A percentile compares a stretch with the other conserved stretches of the same genome.
Evolutionary conservation across 2,113 vertebrate genomes (phyloP).

Genomic region (Meleagris gallopavo): DNA sequence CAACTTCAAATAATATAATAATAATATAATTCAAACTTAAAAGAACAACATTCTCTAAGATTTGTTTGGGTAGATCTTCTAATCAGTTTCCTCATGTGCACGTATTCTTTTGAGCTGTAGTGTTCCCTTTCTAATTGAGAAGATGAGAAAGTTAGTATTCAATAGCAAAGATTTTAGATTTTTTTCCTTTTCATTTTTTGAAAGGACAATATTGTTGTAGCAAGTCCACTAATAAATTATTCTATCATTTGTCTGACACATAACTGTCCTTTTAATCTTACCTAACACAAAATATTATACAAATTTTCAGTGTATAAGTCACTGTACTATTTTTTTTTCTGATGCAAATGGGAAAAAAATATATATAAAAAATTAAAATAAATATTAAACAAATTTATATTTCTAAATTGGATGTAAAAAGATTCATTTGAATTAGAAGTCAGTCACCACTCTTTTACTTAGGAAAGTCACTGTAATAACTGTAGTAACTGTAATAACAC

Average conservation of each 20-base stretch:
- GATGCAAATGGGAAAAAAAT: not conserved
- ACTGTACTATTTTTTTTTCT: not conserved
- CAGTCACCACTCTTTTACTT: not conserved
- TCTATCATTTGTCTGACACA: not conserved
- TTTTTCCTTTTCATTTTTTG: not conserved
- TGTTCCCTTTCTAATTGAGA: not conserved
- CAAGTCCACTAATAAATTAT: too few relatives aligned
- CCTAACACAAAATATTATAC: not conserved
- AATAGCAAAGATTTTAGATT: not conserved
- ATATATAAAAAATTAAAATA: not conserved
- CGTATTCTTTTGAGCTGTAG: accelerated
- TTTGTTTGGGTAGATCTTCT: not conserved
- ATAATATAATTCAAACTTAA: not conserved
- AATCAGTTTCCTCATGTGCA: not conserved
- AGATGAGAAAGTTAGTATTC: not conserved
- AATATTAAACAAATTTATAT: not conserved
- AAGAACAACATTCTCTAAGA: not conserved
- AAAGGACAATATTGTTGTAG: not conserved
- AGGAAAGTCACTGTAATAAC: not conserved
- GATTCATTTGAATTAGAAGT: conserved; percentile 15
- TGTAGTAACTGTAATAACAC: too few relatives aligned
- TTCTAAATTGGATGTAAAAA: not conserved
- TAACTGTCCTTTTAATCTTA: not conserved
- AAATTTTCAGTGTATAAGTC: not conserved
- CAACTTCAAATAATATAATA: not conserved